A percentile compares a stretch with the other conserved stretches of the same genome.
These are phyloP conservation scores for Chromobotia macracanthus DNA, from an alignment of 2,797 vertebrate species.

Conservation along the genomic window DNA sequence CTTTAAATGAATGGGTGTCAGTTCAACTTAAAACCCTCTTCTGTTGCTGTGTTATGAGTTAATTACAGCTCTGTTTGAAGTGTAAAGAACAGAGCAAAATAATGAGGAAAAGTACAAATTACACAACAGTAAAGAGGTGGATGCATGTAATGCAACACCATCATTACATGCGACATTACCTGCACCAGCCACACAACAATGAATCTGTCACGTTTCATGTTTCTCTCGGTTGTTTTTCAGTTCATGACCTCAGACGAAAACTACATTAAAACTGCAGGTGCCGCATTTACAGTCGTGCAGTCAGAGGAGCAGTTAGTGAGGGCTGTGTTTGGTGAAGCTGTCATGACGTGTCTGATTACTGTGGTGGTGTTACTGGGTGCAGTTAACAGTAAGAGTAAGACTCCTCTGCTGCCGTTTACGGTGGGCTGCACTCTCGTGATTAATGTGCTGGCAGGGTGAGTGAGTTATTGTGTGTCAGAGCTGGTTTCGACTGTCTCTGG, in stretches of 20 bases:
- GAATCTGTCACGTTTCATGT: neutral
- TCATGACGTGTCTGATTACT: conserved; percentile 79
- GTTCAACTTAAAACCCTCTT: neutral
- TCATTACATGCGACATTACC: neutral
- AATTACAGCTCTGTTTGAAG: neutral
- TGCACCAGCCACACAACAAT: neutral
- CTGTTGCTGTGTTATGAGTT: neutral
- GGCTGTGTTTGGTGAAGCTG: conserved; percentile 75
- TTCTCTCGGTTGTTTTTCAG: conserved; percentile 52
- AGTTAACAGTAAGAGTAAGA: too few relatives aligned
- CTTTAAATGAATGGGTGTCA: neutral
- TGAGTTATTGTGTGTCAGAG: neutral
- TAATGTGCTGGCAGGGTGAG: conserved; percentile 85
- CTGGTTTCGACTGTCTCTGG: neutral
- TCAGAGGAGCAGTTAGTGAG: conserved; percentile 62
- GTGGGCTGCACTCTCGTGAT: conserved; percentile 78
- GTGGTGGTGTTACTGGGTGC: too few relatives aligned
- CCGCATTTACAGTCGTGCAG: conserved; percentile 74
- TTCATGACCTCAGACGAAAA: conserved; percentile 68
- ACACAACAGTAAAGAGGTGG: neutral
- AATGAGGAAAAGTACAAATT: too few relatives aligned
- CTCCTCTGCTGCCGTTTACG: conserved; percentile 78
- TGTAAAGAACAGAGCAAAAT: neutral
- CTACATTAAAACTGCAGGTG: conserved; percentile 74
- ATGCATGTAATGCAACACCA: neutral